Evolutionary conservation across 2,888 invertebrate species (phyloP).

Genomic region (Homarus gammarus): DNA sequence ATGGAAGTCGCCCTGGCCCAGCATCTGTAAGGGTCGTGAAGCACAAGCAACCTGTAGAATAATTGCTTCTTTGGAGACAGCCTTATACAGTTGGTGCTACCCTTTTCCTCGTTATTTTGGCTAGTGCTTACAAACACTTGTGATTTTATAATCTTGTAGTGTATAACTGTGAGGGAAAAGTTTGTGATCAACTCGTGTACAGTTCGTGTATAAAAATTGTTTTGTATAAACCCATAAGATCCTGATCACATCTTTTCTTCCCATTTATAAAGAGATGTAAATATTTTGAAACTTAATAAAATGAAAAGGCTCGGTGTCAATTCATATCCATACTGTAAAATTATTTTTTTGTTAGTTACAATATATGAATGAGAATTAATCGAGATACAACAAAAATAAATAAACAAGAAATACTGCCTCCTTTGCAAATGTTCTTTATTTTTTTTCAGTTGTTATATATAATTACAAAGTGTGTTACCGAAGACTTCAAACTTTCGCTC

Average conservation of each 20-base stretch:
- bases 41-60: slow-evolving; percentile 30
- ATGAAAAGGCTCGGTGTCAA: background rate
- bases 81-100: slow-evolving; percentile 53
- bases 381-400: too few relatives aligned
- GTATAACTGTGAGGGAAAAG: slow-evolving; percentile 7
- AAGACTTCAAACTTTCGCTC: too few relatives aligned
- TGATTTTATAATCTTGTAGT: slow-evolving; percentile 34
- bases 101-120: slow-evolving; percentile 31
- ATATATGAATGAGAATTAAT: too few relatives aligned
- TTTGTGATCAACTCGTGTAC: slow-evolving; percentile 39
- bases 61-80: slow-evolving; percentile 36
- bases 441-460: too few relatives aligned
- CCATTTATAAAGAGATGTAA: slow-evolving; percentile 61
- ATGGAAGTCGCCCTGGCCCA: background rate
- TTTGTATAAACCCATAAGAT: slow-evolving; percentile 25
- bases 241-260: slow-evolving; percentile 44
- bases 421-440: too few relatives aligned
- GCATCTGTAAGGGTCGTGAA: background rate
- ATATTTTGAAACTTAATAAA: slow-evolving; percentile 65
- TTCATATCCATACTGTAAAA: too few relatives aligned
- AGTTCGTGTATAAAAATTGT: slow-evolving; percentile 19
- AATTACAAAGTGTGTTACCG: too few relatives aligned
- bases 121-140: slow-evolving; percentile 29
- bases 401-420: too few relatives aligned
- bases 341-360: too few relatives aligned